A percentile compares a stretch with the other conserved stretches of the same genome.
These are phyloP conservation scores for Halcyon malimbica DNA, from an alignment of 2,113 vertebrate genomes.

Conservation along the genomic window DNA sequence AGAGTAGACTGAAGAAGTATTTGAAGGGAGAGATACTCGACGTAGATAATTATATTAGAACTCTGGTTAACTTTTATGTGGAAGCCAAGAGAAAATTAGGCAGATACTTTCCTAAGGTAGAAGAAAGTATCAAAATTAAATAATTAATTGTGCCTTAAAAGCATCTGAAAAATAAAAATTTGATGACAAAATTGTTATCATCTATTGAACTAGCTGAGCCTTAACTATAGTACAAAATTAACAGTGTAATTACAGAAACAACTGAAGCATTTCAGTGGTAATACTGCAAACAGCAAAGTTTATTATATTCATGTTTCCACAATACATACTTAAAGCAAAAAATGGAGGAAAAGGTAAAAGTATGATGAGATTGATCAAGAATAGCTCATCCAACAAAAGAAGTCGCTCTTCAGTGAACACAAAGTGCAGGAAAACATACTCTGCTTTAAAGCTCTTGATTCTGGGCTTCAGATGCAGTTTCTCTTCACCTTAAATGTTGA, in stretches of 20 bases:
- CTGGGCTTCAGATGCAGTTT: not conserved
- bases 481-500: not conserved
- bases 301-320: not conserved
- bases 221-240: not conserved
- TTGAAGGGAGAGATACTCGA: not conserved
- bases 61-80: not conserved
- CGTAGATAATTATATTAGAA: not conserved
- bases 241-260: not conserved
- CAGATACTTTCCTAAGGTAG: not conserved
- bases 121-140: not conserved
- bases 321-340: not conserved
- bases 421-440: not conserved
- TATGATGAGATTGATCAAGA: not conserved
- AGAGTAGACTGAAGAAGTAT: not conserved
- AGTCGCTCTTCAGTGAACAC: not conserved
- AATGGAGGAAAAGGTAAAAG: not conserved
- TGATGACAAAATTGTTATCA: not conserved
- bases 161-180: not conserved
- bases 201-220: not conserved
- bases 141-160: not conserved
- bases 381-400: not conserved
- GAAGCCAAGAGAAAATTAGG: not conserved
- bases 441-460: not conserved
- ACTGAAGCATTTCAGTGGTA: not conserved
- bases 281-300: not conserved